phyloP scores from a whole-genome alignment of 2,113 vertebrate species.

The Plestiodon gilberti region DNA sequence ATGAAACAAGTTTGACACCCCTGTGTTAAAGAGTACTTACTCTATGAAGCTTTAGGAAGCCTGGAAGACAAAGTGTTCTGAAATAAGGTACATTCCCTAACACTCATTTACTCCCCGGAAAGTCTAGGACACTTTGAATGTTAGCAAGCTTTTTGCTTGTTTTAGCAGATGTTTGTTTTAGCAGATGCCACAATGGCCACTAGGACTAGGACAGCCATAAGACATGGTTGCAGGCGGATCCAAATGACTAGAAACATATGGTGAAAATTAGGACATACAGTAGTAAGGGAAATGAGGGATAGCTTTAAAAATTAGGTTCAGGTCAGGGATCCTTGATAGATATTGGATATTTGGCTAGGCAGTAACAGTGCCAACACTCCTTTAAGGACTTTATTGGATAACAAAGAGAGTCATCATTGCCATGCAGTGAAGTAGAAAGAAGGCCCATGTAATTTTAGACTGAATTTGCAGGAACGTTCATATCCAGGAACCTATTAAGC shows the following conservation, averaged over 20 bases:
- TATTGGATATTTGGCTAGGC: not conserved
- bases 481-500: not conserved
- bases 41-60: not conserved
- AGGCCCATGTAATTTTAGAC: not conserved
- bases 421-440: not conserved
- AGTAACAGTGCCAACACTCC: not conserved
- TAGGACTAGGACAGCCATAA: not conserved
- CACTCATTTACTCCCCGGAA: not conserved
- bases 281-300: not conserved
- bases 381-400: not conserved
- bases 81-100: not conserved
- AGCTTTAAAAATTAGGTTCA: conserved; percentile 7
- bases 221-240: not conserved
- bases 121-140: not conserved
- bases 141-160: not conserved
- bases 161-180: too few relatives aligned
- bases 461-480: not conserved
- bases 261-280: not conserved
- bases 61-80: not conserved
- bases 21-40: not conserved
- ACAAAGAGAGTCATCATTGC: not conserved
- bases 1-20: too few relatives aligned
- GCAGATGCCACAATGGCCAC: not conserved
- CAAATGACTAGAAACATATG: not conserved
- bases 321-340: not conserved